Percentiles rank a stretch among this genome's conserved stretches.
Conservation (phyloP, 2,797 vertebrate genomes). For the Amniataba percoides region DNA sequence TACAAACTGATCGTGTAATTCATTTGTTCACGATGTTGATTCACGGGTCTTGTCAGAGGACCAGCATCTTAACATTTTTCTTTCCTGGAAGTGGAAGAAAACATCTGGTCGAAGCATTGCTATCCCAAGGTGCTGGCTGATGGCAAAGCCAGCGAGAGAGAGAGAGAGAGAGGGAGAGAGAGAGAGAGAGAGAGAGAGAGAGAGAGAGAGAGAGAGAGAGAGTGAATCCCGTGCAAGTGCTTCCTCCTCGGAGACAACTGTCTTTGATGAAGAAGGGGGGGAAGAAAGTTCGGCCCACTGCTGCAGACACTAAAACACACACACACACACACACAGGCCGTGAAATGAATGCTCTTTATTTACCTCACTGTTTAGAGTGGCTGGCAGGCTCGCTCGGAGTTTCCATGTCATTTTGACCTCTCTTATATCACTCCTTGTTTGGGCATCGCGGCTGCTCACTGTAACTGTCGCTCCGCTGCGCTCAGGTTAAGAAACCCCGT, state of each 20-base stretch:
- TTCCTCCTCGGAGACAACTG: slow-evolving; percentile 54
- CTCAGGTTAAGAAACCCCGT: slow-evolving; percentile 36
- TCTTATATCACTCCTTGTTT: slow-evolving; percentile 44
- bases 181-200: slow-evolving; percentile 31
- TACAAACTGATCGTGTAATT: slow-evolving; percentile 46
- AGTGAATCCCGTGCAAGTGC: slow-evolving; percentile 48
- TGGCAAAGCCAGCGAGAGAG: slow-evolving; percentile 66
- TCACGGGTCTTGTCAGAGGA: slow-evolving; percentile 50
- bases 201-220: slow-evolving; percentile 19
- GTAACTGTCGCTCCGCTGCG: slow-evolving; percentile 31
- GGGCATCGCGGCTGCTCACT: slow-evolving; percentile 48
- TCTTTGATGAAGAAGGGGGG: slow-evolving; percentile 67
- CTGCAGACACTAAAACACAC: slow-evolving; percentile 42
- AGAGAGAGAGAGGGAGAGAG: slow-evolving; percentile 26
- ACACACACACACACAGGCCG: slow-evolving; percentile 13
- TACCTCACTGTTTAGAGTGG: slow-evolving; percentile 51
- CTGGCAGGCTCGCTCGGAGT: slow-evolving; percentile 40
- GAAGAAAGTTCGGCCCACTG: slow-evolving; percentile 45
- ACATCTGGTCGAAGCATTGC: slow-evolving; percentile 76
- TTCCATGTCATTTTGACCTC: slow-evolving; percentile 62
- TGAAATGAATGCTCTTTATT: slow-evolving; percentile 47
- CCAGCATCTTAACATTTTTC: slow-evolving; percentile 55
- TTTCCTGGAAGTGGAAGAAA: slow-evolving; percentile 66
- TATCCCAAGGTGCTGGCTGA: slow-evolving; percentile 63
- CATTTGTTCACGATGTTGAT: slow-evolving; percentile 45